These are phyloP conservation scores for Heliocidaris erythrogramma DNA, from an alignment of 35 echinoderm and acorn worm genomes.

Conservation along the genomic window DNA sequence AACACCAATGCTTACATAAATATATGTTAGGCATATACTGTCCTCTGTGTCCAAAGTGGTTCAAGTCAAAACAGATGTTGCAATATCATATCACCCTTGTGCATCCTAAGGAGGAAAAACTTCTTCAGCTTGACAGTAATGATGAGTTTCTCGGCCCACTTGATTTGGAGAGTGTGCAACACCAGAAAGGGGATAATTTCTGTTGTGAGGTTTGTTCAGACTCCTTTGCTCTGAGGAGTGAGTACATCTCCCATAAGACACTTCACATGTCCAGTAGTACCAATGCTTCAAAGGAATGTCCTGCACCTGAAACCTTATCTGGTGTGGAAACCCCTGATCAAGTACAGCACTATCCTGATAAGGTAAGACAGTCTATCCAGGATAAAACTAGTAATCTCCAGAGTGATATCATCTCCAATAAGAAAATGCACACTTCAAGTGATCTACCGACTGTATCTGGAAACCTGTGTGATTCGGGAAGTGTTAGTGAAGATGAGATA, in stretches of 20 bases:
- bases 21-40: neutral
- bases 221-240: neutral
- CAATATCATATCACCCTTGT: neutral
- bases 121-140: neutral
- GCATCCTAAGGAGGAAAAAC: neutral
- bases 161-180: neutral
- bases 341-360: no score
- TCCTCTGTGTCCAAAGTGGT: neutral
- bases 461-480: no score
- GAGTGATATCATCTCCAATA: no score
- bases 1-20: neutral
- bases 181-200: neutral
- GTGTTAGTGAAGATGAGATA: neutral
- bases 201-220: neutral
- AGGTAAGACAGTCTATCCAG: no score
- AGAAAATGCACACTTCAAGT: no score
- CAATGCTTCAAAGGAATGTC: no score
- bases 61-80: neutral
- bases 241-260: neutral
- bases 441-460: no score
- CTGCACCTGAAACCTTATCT: no score
- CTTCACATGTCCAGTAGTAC: neutral
- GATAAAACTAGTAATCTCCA: no score
- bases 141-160: neutral
- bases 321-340: no score